Evolutionary conservation across 2,888 invertebrate genomes (phyloP), one percentile per base, ranked within the genome.

Genomic region (Kryphioiulus occultus): DNA sequence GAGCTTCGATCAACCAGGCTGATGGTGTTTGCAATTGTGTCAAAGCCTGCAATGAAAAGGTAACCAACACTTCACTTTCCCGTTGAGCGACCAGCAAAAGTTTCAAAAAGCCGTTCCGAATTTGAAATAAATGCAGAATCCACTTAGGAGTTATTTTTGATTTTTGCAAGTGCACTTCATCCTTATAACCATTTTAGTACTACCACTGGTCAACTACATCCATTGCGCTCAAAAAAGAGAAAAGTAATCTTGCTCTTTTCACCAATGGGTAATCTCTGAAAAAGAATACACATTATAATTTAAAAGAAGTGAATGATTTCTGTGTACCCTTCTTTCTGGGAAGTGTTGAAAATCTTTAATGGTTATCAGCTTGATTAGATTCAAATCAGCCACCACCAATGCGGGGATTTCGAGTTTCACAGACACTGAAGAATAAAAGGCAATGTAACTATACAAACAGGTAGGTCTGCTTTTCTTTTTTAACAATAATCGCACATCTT

Each of bases 41-140:
- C 88, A 86, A 88, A 88, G 15, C 88, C 88, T 30, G 88, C 88
- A 22, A 88, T 39, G 32, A 88, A 39, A 39, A 88, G 44, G 88
- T 68, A 47, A 86, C 82, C 32, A 88, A 42, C 0, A 30, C 85
- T 19, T 30, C n/a, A 42, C 30, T 10, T 9, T 84, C 26, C 2
- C 17, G 15, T 30, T 87, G 84, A 7, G 84, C 87, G 39, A 42
- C 47, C 84, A 87, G 42, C n/a, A 87, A 5, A 22, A 87, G 53
- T 83, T 87, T 84, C 83, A 87, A 39, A 87, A 87, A 87, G n/a
- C 84, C 87, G n/a, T 84, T 87, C 0, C 87, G 83, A 26, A 30
- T 44, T 84, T 87, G 26, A 68, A 39, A 87, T 0, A 59, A 19
- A 26, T 53, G 19, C n/a, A 53, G n/a, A n/a, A n/a, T n/a, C 85